Evolutionary conservation across 2,113 vertebrate species (phyloP).

Genomic region (Piaya cayana): DNA sequence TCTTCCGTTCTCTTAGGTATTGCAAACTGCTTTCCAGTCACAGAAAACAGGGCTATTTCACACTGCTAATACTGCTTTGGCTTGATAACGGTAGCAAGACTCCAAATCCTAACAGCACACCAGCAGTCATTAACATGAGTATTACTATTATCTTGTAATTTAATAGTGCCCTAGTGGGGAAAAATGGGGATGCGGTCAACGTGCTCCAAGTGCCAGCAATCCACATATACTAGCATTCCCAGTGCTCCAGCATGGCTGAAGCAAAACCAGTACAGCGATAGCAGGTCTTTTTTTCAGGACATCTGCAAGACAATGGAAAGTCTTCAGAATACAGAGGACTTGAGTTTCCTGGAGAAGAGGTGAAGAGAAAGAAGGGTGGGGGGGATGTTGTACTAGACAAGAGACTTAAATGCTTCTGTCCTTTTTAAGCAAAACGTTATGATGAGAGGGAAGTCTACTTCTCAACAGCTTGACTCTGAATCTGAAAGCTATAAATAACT

Average conservation of each 20-base stretch:
- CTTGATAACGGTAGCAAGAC: not conserved
- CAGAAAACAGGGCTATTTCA: not conserved
- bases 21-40: not conserved
- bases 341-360: not conserved
- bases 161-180: not conserved
- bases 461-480: not conserved
- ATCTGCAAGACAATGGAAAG: not conserved
- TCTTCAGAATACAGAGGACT: not conserved
- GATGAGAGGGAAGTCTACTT: not conserved
- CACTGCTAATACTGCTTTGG: not conserved
- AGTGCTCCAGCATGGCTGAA: not conserved
- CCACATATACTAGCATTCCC: not conserved
- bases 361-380: not conserved
- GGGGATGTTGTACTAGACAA: not conserved
- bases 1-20: not conserved
- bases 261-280: not conserved
- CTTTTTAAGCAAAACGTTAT: not conserved
- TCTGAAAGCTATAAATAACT: not conserved
- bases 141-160: not conserved
- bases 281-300: not conserved
- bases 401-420: not conserved
- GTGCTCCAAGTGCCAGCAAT: not conserved
- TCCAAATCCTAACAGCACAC: not conserved
- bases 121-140: not conserved
- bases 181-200: not conserved